Conservation (phyloP, 2,797 vertebrate species). For the Gallirallus australis region DNA sequence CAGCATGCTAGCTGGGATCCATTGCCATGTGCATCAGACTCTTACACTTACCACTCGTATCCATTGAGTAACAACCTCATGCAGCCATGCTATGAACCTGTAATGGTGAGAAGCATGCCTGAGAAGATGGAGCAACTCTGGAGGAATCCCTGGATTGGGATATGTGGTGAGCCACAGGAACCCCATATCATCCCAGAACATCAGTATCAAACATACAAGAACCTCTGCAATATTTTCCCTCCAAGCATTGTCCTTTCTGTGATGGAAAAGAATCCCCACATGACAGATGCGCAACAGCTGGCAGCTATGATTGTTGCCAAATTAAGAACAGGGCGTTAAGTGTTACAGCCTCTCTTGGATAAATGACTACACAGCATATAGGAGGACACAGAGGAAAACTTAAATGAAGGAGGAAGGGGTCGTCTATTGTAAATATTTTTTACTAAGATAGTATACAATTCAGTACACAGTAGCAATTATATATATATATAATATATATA, state of each 20-base stretch:
- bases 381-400: not conserved
- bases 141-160: slow-evolving; percentile 92
- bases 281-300: slow-evolving; percentile 96
- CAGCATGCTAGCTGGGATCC: slow-evolving; percentile 99
- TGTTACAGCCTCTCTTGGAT: slow-evolving; percentile 25
- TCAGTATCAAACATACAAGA: slow-evolving; percentile 97
- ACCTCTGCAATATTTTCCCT: slow-evolving; percentile 99
- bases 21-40: slow-evolving; percentile 88
- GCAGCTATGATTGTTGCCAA: slow-evolving; percentile 97
- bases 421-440: slow-evolving; percentile 69
- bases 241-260: slow-evolving; percentile 94
- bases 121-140: slow-evolving; percentile 99
- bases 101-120: slow-evolving; percentile 98
- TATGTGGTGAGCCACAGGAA: slow-evolving; percentile 87
- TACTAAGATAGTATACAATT: slow-evolving; percentile 50
- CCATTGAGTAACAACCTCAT: slow-evolving; percentile 92
- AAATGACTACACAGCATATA: not conserved
- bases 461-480: slow-evolving; percentile 60
- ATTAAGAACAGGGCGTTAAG: slow-evolving; percentile 87
- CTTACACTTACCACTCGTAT: slow-evolving; percentile 91
- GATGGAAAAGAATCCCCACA: slow-evolving; percentile 98
- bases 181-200: slow-evolving; percentile 93
- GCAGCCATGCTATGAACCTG: slow-evolving; percentile 95
- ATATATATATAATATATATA: not conserved
- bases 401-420: slow-evolving; percentile 44